These are phyloP conservation scores for Aphidius gifuensis DNA, from an alignment of 1,140 invertebrate genomes.

Conservation along the genomic window DNA sequence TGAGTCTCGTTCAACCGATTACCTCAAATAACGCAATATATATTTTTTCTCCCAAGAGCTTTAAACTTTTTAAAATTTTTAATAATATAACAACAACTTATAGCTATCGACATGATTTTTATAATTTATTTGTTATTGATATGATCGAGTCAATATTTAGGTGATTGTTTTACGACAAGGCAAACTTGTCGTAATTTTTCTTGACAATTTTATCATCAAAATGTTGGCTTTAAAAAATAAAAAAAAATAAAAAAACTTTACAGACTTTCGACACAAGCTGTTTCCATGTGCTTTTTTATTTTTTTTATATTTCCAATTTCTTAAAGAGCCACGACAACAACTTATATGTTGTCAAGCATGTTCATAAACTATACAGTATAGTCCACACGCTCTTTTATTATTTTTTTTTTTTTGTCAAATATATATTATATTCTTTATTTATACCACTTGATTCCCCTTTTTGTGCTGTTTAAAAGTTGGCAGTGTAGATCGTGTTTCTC, in stretches of 20 bases:
- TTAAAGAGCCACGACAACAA: conserved; percentile 55
- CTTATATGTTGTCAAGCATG: conserved; percentile 56
- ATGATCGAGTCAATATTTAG: too few relatives aligned
- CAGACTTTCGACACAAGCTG: conserved; percentile 53
- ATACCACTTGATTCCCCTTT: conserved; percentile 15
- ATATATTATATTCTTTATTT: conserved; percentile 9
- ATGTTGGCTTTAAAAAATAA: too few relatives aligned
- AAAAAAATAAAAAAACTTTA: conserved; percentile 45
- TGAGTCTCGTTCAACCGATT: too few relatives aligned
- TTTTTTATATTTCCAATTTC: conserved; percentile 43
- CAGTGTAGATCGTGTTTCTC: conserved; percentile 42
- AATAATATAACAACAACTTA: too few relatives aligned
- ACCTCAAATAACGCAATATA: too few relatives aligned
- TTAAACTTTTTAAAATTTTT: too few relatives aligned
- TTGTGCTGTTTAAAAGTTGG: conserved; percentile 50
- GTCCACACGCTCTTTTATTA: conserved; percentile 27
- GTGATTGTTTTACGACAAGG: too few relatives aligned
- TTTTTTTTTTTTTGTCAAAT: conserved; percentile 20
- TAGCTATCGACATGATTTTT: too few relatives aligned
- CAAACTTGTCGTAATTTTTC: too few relatives aligned
- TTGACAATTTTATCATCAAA: too few relatives aligned
- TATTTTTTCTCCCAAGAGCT: too few relatives aligned
- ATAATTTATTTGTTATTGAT: too few relatives aligned
- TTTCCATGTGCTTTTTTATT: conserved; percentile 45
- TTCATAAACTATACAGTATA: conserved; percentile 50